phyloP scores from a whole-genome alignment of 2,888 invertebrate genomes.

The Phyto melanocephala region DNA sequence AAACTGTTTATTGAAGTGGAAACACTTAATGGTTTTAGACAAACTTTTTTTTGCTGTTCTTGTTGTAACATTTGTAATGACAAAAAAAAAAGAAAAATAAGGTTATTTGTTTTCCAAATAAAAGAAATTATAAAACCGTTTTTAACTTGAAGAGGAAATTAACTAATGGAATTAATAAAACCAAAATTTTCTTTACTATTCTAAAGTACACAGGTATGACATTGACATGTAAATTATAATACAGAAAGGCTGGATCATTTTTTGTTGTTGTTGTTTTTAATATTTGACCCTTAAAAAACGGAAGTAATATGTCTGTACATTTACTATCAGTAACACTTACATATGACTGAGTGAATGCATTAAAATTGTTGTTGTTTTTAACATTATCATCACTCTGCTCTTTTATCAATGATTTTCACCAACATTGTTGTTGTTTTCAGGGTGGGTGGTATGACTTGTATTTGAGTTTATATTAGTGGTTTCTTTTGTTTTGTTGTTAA shows the following conservation, averaged over 20 bases:
- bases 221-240: neutral
- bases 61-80: neutral
- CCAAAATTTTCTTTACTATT: neutral
- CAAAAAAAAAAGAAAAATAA: constrained; percentile 22
- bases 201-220: no score
- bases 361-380: constrained; percentile 33
- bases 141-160: constrained; percentile 52
- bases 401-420: constrained; percentile 4
- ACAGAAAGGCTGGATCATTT: no score
- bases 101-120: constrained; percentile 16
- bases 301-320: constrained; percentile 52
- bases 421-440: constrained; percentile 3
- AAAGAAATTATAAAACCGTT: constrained; percentile 12
- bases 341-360: constrained; percentile 61
- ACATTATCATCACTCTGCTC: constrained; percentile 45
- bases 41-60: constrained; percentile 30
- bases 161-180: constrained; percentile 8
- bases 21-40: constrained; percentile 77
- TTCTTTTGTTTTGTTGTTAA: constrained; percentile 8
- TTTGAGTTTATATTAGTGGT: constrained; percentile 24
- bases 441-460: neutral
- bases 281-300: constrained; percentile 29
- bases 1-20: constrained; percentile 76
- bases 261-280: constrained; percentile 12
- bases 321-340: constrained; percentile 59